Evolutionary conservation across 53 echinoderm and acorn worm species (phyloP), one percentile per base, ranked within the genome.

Genomic region (Hippasteria phrygiana): DNA sequence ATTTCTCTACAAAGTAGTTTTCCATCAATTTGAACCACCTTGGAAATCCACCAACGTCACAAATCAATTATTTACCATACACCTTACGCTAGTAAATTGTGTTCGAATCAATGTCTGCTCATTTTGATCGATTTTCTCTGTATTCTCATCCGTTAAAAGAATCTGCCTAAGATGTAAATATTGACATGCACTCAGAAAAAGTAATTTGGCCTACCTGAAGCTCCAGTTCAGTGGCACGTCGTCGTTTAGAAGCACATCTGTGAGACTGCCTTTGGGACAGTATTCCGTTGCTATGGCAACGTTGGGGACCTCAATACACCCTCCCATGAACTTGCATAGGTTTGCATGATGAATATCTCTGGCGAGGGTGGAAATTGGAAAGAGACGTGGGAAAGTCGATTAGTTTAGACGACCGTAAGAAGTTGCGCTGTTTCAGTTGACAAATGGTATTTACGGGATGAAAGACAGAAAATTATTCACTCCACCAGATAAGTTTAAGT

Each of bases 191-290:
- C 43, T 22, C 17, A 53, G 0, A 77, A 26, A 5, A 29, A 33
- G 1, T 16, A 51, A 38, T 82, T 71, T 24, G 43, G 45, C 77
- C 69, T 70, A 98, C 98, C 98, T 98, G 87, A 98, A 98, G 79
- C 98, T 95, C 98, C 98, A 98, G 71, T 98, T 98, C 22, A 98
- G 94, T 1, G 98, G 98, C 6, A 98, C 93, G 74, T 98, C 98
- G 63, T 98, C 98, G 74, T 98, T 98, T 27, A 98, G 88, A 20
- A 98, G 92, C 1, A 98, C 98, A 64, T 98, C 98, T 26, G 94
- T 94, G 74, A 98, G 93, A 33, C 91, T 94, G 56, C 98, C 98
- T 48, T 98, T 98, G 29, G 97, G 97, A 37, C 97, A 97, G 67
- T 97, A 97, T 63, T 97, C 97, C 38, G 97, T 93, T 34, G 80